Percentiles rank a stretch among this genome's conserved stretches.
Evolutionary conservation across 2,113 vertebrate genomes (phyloP).

Genomic region (Ariopsis seemanni): DNA sequence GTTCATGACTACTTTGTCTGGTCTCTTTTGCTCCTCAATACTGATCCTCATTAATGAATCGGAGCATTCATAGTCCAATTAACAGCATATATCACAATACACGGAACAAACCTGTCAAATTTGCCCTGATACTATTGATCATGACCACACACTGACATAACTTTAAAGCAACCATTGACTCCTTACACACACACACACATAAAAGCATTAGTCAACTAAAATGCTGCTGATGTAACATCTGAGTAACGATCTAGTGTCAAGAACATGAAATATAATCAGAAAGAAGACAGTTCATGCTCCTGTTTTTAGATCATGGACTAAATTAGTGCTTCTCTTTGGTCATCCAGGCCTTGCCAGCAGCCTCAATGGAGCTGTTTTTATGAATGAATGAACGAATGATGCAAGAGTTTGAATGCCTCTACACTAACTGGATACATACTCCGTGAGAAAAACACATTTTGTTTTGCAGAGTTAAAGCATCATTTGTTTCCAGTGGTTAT

Average conservation of each 20-base stretch:
- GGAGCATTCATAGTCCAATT: neutral
- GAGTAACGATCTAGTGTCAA: neutral
- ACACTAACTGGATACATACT: neutral
- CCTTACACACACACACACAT: neutral
- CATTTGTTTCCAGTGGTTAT: neutral
- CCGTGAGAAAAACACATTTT: neutral
- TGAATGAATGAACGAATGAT: neutral
- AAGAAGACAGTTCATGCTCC: no score
- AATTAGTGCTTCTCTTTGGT: neutral
- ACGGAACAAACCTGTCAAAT: neutral
- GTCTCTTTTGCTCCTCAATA: neutral
- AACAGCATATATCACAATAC: neutral
- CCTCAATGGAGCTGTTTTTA: neutral
- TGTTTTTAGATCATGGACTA: neutral
- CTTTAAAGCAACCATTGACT: slow-evolving; percentile 5
- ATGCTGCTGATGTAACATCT: neutral
- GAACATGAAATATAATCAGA: neutral
- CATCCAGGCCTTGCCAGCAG: neutral
- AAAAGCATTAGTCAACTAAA: neutral
- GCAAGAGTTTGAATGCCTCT: neutral
- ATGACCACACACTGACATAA: neutral
- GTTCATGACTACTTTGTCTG: no score
- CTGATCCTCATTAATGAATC: neutral
- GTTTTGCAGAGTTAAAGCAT: neutral
- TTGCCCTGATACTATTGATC: neutral